These are phyloP conservation scores for Stenurella melanura DNA, from an alignment of 2,888 invertebrate genomes.

Conservation along the genomic window DNA sequence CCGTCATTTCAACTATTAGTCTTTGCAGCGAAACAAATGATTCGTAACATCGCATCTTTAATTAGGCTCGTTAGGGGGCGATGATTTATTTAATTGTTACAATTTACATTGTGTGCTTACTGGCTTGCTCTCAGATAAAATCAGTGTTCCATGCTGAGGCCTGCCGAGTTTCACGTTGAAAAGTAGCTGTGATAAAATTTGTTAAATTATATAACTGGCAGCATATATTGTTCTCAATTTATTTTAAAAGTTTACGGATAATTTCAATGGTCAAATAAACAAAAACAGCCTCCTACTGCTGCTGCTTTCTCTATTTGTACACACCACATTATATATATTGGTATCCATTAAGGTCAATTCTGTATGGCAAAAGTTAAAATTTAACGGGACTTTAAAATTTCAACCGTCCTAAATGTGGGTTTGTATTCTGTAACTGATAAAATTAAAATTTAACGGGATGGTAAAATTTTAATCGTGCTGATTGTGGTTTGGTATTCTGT, in stretches of 20 bases:
- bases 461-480: no score
- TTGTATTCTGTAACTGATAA: no score
- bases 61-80: slow-evolving; percentile 30
- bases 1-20: neutral
- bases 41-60: slow-evolving; percentile 18
- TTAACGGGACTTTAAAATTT: no score
- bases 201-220: neutral
- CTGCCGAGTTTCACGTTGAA: neutral
- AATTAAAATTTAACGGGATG: no score
- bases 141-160: neutral
- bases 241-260: neutral
- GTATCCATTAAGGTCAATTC: no score
- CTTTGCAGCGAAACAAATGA: slow-evolving; percentile 26
- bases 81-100: slow-evolving; percentile 40
- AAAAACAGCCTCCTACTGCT: neutral
- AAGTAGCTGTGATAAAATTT: neutral
- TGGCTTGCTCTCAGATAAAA: neutral
- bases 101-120: neutral
- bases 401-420: no score
- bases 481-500: no score
- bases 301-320: slow-evolving; percentile 4
- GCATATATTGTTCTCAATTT: slow-evolving; percentile 3
- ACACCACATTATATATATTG: neutral
- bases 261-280: slow-evolving; percentile 1
- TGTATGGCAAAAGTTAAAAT: no score